phyloP scores from a whole-genome alignment of 1,140 invertebrate genomes.

The Zaprionus taronus region DNA sequence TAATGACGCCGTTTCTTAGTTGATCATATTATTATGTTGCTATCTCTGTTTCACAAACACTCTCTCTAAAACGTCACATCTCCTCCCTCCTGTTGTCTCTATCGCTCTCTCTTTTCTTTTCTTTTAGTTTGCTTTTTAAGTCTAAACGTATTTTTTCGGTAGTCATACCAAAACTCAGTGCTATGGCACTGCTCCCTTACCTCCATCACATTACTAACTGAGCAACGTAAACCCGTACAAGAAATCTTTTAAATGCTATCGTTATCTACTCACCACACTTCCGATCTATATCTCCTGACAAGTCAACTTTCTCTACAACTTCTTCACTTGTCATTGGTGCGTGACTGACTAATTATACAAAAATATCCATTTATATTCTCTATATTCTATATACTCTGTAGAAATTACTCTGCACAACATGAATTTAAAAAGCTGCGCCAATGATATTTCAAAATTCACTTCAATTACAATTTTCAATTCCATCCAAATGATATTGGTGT shows the following conservation, averaged over 20 bases:
- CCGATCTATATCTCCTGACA: slow-evolving; percentile 38
- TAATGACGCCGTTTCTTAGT: slow-evolving; percentile 77
- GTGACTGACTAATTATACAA: slow-evolving; percentile 30
- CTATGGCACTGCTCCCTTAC: slow-evolving; percentile 24
- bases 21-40: slow-evolving; percentile 77
- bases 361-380: slow-evolving; percentile 11
- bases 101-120: slow-evolving; percentile 48
- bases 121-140: slow-evolving; percentile 53
- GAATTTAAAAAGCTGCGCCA: slow-evolving; percentile 33
- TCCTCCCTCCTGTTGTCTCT: slow-evolving; percentile 35
- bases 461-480: slow-evolving; percentile 48
- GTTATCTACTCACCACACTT: slow-evolving; percentile 73
- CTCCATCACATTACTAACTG: slow-evolving; percentile 34
- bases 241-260: slow-evolving; percentile 83
- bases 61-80: slow-evolving; percentile 33
- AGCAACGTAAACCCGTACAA: slow-evolving; percentile 48
- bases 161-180: slow-evolving; percentile 51
- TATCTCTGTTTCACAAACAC: slow-evolving; percentile 51
- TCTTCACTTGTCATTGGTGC: slow-evolving; percentile 49
- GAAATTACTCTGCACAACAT: slow-evolving; percentile 30
- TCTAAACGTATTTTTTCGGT: slow-evolving; percentile 60
- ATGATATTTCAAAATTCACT: slow-evolving; percentile 55
- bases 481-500: slow-evolving; percentile 39
- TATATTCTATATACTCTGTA: slow-evolving; percentile 36
- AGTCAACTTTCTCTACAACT: slow-evolving; percentile 50